Evolutionary conservation across 2,888 invertebrate genomes (phyloP).

Genomic region (Sclerodermus sp.): DNA sequence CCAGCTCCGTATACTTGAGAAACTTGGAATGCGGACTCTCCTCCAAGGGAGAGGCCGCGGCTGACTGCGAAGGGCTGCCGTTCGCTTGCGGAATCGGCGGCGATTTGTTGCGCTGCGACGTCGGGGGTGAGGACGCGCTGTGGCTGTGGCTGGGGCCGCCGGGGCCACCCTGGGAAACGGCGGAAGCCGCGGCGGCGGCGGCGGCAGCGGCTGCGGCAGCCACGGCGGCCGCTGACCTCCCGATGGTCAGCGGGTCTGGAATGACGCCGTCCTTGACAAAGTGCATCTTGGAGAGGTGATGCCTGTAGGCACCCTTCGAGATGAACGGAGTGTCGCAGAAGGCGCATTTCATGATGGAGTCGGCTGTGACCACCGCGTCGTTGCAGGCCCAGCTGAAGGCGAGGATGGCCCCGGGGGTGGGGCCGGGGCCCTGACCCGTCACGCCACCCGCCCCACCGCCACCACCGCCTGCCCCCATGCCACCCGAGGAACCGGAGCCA

Average conservation of each 20-base stretch:
- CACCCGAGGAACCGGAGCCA: conserved; percentile 57
- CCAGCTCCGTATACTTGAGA: conserved; percentile 97
- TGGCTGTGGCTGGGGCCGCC: conserved; percentile 40
- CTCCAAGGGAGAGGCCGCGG: conserved; percentile 63
- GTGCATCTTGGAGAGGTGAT: conserved; percentile 94
- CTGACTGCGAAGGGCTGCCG: conserved; percentile 58
- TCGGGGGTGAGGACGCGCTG: conserved; percentile 55
- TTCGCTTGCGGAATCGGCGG: conserved; percentile 55
- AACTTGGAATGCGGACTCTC: conserved; percentile 97
- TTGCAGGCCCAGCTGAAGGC: conserved; percentile 95
- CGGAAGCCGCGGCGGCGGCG: conserved; percentile 40
- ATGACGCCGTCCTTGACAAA: conserved; percentile 90
- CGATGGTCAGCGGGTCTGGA: conserved; percentile 68
- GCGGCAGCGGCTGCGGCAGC: conserved; percentile 37
- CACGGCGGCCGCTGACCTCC: conserved; percentile 61
- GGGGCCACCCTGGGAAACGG: conserved; percentile 53
- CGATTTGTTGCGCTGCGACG: conserved; percentile 64
- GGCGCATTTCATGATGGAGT: conserved; percentile 91
- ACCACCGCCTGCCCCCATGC: conserved; percentile 55
- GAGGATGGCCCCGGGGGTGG: conserved; percentile 79
- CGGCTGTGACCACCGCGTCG: conserved; percentile 83
- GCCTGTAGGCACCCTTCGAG: conserved; percentile 94
- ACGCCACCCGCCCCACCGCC: conserved; percentile 51
- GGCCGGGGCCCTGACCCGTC: conserved; percentile 56
- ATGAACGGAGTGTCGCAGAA: conserved; percentile 95